Base-by-base conservation (phyloP, 2,113 vertebrate genomes). In the Macrotus californicus region DNA sequence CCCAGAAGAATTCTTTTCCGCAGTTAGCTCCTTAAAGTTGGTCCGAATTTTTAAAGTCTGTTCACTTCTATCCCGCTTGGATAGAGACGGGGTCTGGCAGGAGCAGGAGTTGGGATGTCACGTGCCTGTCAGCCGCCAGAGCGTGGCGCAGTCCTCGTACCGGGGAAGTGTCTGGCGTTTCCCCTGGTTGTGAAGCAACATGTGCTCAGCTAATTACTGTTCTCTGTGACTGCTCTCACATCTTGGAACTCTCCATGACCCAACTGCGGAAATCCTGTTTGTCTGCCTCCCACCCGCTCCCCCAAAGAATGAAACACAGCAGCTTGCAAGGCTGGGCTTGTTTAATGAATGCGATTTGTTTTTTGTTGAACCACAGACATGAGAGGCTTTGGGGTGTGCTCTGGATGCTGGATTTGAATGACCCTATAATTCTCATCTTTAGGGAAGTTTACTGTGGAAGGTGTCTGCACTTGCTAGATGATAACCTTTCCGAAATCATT, bases 241-340 rank as follows among this genome's bases (percentile, higher is more conserved):
- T 92, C 72, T 81, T 73, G 77, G 70, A 93, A 94, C 76, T 90
- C 89, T 76, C 75, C 67, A 12, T 52, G 93, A 93, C 85, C 90
- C 81, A 86, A 3, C 5, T 50, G 59, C 0, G 0, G 91, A 97
- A 92, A 96, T 83, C 87, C 90, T 87, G 89, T 93, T 87, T 26
- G 39, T 96, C 89, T 80, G 75, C 87, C 83, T 94, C 80, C 84
- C 46, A 36, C 80, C 52, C 34, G 66, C 72, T 29, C 54, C 75
- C 41, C 36, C 14, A 61, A 81, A 94, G 90, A 84, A 95, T 69
- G 94, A 72, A n/a, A 89, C 91, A 75, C 5, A 84, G 48, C 19
- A 19, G 59, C 89, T 59, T 67, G 39, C 94, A 95, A 93, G 93
- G 67, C 94, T 64, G 66, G 95, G 72, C 96, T 94, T 96, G 94